phyloP scores from a whole-genome alignment of 2,888 invertebrate species.

The Leptinotarsa rubiginosa region DNA sequence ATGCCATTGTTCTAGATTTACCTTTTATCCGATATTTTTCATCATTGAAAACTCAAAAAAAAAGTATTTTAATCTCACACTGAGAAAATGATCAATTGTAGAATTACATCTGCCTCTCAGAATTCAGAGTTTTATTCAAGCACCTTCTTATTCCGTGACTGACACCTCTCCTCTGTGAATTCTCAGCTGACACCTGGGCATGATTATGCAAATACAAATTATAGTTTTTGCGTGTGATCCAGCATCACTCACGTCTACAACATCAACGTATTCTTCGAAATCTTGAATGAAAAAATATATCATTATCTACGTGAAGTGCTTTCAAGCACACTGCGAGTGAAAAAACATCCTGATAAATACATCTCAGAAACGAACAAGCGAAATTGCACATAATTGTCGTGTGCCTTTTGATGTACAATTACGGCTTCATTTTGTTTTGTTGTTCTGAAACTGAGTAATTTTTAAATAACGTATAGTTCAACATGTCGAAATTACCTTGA shows the following conservation, averaged over 20 bases:
- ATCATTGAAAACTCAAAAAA: too few species aligned
- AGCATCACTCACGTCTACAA: not conserved
- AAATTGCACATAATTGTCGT: conserved; percentile 19
- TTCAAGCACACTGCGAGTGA: not conserved
- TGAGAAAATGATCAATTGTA: too few species aligned
- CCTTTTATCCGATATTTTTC: too few species aligned
- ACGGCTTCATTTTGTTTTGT: not conserved
- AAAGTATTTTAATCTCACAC: too few species aligned
- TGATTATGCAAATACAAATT: too few species aligned
- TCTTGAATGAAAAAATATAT: not conserved
- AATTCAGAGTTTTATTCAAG: too few species aligned
- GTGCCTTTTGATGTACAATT: not conserved
- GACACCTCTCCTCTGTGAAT: too few species aligned
- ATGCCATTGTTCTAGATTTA: too few species aligned
- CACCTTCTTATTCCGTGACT: too few species aligned
- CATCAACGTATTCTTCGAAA: not conserved
- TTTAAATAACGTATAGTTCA: not conserved
- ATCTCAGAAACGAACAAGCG: conserved; percentile 1
- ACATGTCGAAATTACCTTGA: not conserved
- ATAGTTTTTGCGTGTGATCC: not conserved
- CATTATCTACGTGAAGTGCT: not conserved
- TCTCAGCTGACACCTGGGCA: too few species aligned
- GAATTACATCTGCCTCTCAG: too few species aligned
- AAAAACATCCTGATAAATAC: conserved; percentile 14
- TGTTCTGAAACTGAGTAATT: conserved; percentile 2